Conservation (phyloP, 2,888 invertebrate species). For the Thalpophila matura region DNA sequence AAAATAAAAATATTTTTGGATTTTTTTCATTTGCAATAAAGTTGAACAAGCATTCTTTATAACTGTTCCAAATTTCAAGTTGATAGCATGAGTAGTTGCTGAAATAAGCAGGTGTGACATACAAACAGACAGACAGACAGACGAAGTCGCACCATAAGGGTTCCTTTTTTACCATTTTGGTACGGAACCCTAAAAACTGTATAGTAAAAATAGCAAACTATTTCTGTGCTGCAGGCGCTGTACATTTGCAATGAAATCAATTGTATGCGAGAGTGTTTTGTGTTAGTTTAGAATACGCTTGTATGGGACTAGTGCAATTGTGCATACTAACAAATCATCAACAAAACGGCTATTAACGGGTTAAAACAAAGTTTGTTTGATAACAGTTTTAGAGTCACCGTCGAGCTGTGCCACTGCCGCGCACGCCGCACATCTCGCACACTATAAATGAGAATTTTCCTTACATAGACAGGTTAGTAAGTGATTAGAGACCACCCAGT, state of each 20-base stretch:
- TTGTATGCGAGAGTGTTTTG: slow-evolving; percentile 35
- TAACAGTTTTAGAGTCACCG: slow-evolving; percentile 59
- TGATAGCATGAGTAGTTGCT: too few species aligned
- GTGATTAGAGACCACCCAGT: background rate
- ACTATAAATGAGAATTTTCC: slow-evolving; percentile 15
- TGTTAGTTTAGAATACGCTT: slow-evolving; percentile 56
- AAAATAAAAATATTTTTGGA: too few species aligned
- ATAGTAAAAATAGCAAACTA: slow-evolving; percentile 57
- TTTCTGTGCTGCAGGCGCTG: slow-evolving; percentile 9
- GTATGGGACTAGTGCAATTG: slow-evolving; percentile 48
- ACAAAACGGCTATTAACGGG: slow-evolving; percentile 79
- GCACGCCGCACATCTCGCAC: slow-evolving; percentile 1
- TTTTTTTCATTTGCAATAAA: too few species aligned
- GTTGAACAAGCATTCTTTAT: too few species aligned
- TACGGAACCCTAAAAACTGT: too few species aligned
- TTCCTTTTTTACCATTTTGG: too few species aligned
- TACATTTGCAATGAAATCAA: slow-evolving; percentile 51
- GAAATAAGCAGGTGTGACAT: too few species aligned
- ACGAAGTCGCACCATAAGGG: too few species aligned
- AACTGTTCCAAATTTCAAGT: too few species aligned
- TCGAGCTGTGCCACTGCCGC: slow-evolving; percentile 10
- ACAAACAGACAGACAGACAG: too few species aligned
- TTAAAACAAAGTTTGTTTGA: slow-evolving; percentile 75
- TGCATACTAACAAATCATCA: slow-evolving; percentile 78
- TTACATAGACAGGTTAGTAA: slow-evolving; percentile 51